Evolutionary conservation across 2,113 vertebrate species (phyloP).

Genomic region (Rana temporaria): DNA sequence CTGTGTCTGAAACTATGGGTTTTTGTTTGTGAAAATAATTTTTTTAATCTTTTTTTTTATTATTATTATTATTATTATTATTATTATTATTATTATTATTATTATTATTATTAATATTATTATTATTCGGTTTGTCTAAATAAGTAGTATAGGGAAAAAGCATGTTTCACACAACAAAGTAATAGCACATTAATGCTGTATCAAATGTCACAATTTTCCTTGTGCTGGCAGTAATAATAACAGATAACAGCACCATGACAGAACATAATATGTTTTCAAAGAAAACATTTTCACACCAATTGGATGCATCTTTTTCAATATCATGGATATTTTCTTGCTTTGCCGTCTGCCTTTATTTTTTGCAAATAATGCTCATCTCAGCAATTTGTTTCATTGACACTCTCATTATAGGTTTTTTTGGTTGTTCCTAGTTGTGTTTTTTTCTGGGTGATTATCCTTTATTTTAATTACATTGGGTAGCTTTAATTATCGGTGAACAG

Average conservation of each 20-base stretch:
- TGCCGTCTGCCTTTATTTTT: background rate
- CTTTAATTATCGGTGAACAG: no score
- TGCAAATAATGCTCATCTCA: background rate
- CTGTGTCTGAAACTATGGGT: no score
- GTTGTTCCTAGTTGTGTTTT: no score
- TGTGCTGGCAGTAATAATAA: background rate
- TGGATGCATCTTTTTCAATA: background rate
- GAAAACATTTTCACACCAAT: conserved; percentile 11
- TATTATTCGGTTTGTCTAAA: background rate
- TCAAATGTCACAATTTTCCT: background rate
- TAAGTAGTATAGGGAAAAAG: background rate
- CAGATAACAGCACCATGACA: conserved; percentile 9
- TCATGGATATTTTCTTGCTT: no score
- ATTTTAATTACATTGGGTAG: no score
- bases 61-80: no score
- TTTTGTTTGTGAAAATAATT: no score
- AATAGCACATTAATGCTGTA: conserved; percentile 1
- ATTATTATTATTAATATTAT: no score
- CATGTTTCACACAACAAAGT: conserved; percentile 6
- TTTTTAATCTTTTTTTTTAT: background rate
- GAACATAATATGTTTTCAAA: conserved; percentile 6
- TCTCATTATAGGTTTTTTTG: no score
- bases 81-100: no score
- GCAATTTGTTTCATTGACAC: no score
- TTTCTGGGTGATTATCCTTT: no score